phyloP scores from a whole-genome alignment of 2,113 vertebrate genomes.

The Podarcis cretensis region DNA sequence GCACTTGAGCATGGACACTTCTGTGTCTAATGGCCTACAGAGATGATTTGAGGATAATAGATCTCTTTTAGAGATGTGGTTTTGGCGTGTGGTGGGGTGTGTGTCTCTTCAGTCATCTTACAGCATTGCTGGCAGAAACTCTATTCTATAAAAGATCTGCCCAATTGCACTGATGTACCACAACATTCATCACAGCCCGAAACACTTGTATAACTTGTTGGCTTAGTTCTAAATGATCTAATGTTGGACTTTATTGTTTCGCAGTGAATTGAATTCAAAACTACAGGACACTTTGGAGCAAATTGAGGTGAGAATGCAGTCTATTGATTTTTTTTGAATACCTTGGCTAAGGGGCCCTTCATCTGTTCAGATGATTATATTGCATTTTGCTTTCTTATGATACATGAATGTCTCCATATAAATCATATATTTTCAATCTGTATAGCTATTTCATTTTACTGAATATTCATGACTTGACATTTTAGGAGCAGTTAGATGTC shows the following conservation, averaged over 20 bases:
- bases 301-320: constrained; percentile 87
- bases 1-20: neutral
- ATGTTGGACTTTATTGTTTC: constrained; percentile 44
- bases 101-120: neutral
- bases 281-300: constrained; percentile 98
- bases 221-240: constrained; percentile 7
- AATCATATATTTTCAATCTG: neutral
- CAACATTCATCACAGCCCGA: neutral
- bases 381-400: neutral
- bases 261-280: constrained; percentile 96
- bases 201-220: neutral
- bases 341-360: neutral
- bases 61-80: neutral
- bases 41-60: neutral
- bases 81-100: neutral
- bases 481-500: constrained; percentile 94
- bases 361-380: neutral
- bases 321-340: neutral
- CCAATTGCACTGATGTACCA: neutral
- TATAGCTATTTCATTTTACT: constrained; percentile 25
- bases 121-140: neutral
- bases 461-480: constrained; percentile 28
- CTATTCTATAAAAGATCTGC: neutral
- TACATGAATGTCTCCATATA: neutral
- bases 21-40: neutral